Conservation (phyloP, 2,797 vertebrate genomes). For the Diplodus sargus region DNA sequence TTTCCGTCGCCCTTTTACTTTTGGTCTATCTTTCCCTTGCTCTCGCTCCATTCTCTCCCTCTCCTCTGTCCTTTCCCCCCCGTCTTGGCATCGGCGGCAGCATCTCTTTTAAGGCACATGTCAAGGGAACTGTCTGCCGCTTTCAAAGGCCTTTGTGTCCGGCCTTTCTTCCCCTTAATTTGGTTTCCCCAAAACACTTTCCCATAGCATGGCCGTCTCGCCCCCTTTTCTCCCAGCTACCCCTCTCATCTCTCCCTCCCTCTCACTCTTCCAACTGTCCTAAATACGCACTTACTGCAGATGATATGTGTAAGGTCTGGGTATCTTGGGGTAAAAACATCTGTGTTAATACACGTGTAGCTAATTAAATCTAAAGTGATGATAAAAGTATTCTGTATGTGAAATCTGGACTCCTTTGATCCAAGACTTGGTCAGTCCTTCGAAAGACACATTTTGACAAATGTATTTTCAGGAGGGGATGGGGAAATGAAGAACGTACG, state of each 20-base stretch:
- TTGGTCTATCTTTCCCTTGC: slow-evolving; percentile 62
- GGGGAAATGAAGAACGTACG: neutral
- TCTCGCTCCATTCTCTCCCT: slow-evolving; percentile 67
- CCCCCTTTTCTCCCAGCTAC: slow-evolving; percentile 71
- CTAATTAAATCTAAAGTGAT: neutral
- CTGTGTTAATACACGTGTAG: neutral
- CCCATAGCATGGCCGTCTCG: slow-evolving; percentile 84
- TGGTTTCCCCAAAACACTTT: slow-evolving; percentile 84
- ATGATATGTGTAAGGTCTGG: slow-evolving; percentile 19
- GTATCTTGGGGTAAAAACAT: slow-evolving; percentile 2
- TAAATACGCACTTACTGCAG: slow-evolving; percentile 55
- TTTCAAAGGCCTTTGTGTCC: slow-evolving; percentile 82
- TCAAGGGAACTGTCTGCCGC: slow-evolving; percentile 86
- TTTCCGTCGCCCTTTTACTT: slow-evolving; percentile 56
- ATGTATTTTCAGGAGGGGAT: neutral
- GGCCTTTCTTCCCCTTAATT: slow-evolving; percentile 81
- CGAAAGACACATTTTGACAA: neutral
- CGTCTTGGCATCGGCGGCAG: slow-evolving; percentile 81
- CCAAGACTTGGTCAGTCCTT: neutral
- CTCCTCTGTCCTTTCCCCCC: slow-evolving; percentile 64
- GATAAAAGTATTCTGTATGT: neutral
- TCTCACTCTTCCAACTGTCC: slow-evolving; percentile 53
- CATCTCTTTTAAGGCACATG: slow-evolving; percentile 85
- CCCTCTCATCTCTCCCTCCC: slow-evolving; percentile 64
- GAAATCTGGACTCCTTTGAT: neutral